Evolutionary conservation across 2,888 invertebrate species (phyloP).

Genomic region (Euplagia quadripunctaria): DNA sequence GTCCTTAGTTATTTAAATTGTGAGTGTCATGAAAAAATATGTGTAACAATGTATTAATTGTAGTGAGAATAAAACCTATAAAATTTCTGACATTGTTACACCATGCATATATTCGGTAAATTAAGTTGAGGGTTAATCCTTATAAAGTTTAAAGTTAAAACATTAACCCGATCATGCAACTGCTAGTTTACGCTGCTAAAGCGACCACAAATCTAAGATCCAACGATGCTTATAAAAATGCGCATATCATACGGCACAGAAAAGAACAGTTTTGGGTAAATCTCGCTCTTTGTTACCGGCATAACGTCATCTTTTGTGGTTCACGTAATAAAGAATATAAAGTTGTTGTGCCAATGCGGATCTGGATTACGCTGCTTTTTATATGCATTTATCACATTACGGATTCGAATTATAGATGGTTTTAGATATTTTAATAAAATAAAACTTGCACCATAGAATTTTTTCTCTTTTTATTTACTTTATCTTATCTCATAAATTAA

Average conservation of each 20-base stretch:
- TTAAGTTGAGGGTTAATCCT: neutral
- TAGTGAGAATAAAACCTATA: too few relatives aligned
- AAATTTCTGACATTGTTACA: too few relatives aligned
- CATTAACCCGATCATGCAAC: neutral
- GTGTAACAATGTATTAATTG: too few relatives aligned
- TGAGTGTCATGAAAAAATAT: too few relatives aligned
- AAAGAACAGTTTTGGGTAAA: constrained; percentile 76
- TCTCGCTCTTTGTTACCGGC: constrained; percentile 74
- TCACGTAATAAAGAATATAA: constrained; percentile 68
- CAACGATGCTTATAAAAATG: constrained; percentile 75
- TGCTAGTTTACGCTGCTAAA: constrained; percentile 34
- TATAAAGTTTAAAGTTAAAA: neutral
- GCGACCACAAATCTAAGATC: constrained; percentile 48
- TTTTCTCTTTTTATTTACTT: too few relatives aligned
- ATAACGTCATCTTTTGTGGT: constrained; percentile 66
- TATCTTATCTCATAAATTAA: too few relatives aligned
- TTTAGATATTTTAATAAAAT: neutral
- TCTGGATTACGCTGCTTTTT: constrained; percentile 59
- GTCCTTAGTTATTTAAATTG: too few relatives aligned
- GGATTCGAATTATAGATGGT: constrained; percentile 11
- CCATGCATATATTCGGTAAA: too few relatives aligned
- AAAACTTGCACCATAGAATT: neutral
- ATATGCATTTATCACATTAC: constrained; percentile 39
- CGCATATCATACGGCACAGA: constrained; percentile 69
- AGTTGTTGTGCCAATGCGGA: constrained; percentile 62